phyloP scores from a whole-genome alignment of 1,140 invertebrate species.

The Cyrtorhinus lividipennis region DNA sequence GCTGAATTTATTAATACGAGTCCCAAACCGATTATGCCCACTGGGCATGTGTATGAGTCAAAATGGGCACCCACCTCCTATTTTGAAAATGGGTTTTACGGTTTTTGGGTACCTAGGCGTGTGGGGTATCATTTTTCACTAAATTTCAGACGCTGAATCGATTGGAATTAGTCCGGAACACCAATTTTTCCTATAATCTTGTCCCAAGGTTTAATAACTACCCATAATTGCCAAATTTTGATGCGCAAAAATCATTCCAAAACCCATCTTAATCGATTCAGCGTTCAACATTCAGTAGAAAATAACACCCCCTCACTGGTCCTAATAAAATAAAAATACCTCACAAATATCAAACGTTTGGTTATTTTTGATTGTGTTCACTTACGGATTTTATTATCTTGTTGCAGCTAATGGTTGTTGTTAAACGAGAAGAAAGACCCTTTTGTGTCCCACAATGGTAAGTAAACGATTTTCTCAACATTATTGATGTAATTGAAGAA shows the following conservation, averaged over 20 bases:
- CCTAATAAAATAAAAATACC: background rate
- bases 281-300: background rate
- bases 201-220: too few species aligned
- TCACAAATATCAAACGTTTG: background rate
- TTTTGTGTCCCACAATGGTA: background rate
- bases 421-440: background rate
- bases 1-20: too few species aligned
- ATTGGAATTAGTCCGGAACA: too few species aligned
- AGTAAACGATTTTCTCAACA: background rate
- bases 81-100: too few species aligned
- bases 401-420: constrained; percentile 3
- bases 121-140: too few species aligned
- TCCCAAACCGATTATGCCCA: too few species aligned
- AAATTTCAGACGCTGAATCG: too few species aligned
- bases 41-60: too few species aligned
- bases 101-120: too few species aligned
- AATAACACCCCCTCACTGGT: background rate
- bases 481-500: too few species aligned
- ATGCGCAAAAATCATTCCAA: background rate
- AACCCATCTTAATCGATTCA: background rate
- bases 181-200: too few species aligned
- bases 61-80: too few species aligned
- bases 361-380: background rate
- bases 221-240: background rate
- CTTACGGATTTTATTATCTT: background rate